A percentile compares a stretch with the other conserved stretches of the same genome.
Evolutionary conservation across 2,797 vertebrate species (phyloP).

Genomic region (Cyprinodon diabolis): DNA sequence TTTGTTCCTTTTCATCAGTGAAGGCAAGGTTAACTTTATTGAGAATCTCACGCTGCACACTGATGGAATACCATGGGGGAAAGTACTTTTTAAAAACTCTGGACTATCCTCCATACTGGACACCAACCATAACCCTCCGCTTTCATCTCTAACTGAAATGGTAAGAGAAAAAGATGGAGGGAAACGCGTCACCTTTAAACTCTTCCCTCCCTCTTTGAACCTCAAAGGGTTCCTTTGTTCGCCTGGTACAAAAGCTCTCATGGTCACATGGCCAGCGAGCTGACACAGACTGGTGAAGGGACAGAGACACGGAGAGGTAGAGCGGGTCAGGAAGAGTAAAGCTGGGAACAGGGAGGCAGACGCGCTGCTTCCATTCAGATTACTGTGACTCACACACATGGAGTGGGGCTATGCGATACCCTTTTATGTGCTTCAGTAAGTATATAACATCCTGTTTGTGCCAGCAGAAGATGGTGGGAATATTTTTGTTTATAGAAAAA

Average conservation of each 20-base stretch:
- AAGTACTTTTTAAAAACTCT: not conserved
- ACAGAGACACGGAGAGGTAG: constrained; percentile 10
- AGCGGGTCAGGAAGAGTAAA: constrained; percentile 11
- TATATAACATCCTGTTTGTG: constrained; percentile 4
- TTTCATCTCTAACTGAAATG: constrained; percentile 16
- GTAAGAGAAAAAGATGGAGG: constrained; percentile 41
- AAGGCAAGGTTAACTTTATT: not conserved
- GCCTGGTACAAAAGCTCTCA: constrained; percentile 59
- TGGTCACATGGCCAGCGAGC: constrained; percentile 56
- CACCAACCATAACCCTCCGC: not conserved
- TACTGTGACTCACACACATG: constrained; percentile 38
- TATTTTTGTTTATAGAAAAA: not conserved
- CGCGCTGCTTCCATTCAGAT: constrained; percentile 17
- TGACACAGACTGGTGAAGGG: constrained; percentile 47
- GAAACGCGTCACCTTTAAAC: constrained; percentile 68
- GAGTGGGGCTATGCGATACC: constrained; percentile 54
- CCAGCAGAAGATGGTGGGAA: not conserved
- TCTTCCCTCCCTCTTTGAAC: constrained; percentile 54
- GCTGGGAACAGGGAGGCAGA: constrained; percentile 26
- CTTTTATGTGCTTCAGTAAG: constrained; percentile 54
- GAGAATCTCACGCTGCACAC: not conserved
- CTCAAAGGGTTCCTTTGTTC: constrained; percentile 72
- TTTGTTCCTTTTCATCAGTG: not conserved
- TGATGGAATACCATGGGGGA: not conserved
- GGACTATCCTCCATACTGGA: not conserved